Evolutionary conservation across 2,888 invertebrate genomes (phyloP), one percentile per base, ranked within the genome.

Genomic region (Theretra japonica): DNA sequence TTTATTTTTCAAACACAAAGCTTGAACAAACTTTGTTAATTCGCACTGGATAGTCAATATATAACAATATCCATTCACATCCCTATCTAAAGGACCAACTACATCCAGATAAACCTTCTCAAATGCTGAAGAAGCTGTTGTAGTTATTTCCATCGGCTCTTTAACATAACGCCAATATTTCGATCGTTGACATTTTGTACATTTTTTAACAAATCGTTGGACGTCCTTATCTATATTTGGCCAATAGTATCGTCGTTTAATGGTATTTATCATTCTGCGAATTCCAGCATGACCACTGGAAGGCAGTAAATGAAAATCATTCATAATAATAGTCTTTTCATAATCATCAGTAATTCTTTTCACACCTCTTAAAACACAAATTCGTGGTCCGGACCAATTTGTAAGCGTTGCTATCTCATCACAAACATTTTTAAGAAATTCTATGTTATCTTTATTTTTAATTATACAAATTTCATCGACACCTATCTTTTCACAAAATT

Each of bases 331-430:
- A 68, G 21, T 4, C 41, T 48, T 11, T 41, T 23, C 56, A n/a
- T 56, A n/a, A n/a, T 56, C 56, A 56, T 56, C 56, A 56, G n/a
- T 56, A 56, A 78, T 76, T 75, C 73, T 77, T 57, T 70, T 69
- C 50, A 77, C 33, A 33, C 73, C 74, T 73, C 72, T 71, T 23
- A 80, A 71, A 50, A 81, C 71, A 75, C 73, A 76, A 48, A 79
- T 59, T 3, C 73, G 73, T 70, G 78, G 79, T 30, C 78, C 75
- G 76, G 75, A 19, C 77, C 77, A 77, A 8, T 41, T 59, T 41
- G 72, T 48, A 11, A 21, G 62, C 1, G 56, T 62, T 19, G 74
- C 72, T 71, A 79, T 75, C 65, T 75, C 75, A 23, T 75, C n/a
- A 17, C 59, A 23, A n/a, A 78, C 6, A 0, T 68, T 33, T 74